Evolutionary conservation across 2,797 vertebrate genomes (phyloP).

Genomic region (Periophthalmus magnuspinnatus): DNA sequence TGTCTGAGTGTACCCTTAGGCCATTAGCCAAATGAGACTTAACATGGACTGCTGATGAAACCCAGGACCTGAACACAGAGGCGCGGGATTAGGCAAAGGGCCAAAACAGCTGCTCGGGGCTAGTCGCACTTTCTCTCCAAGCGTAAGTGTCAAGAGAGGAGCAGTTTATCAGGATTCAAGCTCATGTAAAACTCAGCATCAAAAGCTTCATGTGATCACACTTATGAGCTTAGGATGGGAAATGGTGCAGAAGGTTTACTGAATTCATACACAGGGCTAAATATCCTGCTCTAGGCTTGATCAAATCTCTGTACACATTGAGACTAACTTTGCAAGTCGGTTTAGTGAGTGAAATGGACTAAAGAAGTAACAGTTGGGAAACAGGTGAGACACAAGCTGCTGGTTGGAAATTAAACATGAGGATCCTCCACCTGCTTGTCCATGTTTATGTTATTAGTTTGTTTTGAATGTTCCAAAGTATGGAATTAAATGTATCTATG

Average conservation of each 20-base stretch:
- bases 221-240: neutral
- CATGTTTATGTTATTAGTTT: too few species aligned
- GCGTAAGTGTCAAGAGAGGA: slow-evolving; percentile 31
- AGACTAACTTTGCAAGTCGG: too few species aligned
- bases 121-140: slow-evolving; percentile 42
- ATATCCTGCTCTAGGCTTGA: neutral
- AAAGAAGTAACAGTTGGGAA: too few species aligned
- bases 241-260: too few species aligned
- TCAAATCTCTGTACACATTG: neutral
- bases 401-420: too few species aligned
- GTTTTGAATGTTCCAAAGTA: too few species aligned
- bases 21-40: slow-evolving; percentile 46
- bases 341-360: too few species aligned
- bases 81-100: slow-evolving; percentile 17
- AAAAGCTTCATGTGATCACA: slow-evolving; percentile 29
- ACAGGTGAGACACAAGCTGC: neutral
- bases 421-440: too few species aligned
- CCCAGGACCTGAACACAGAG: slow-evolving; percentile 51
- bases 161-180: slow-evolving; percentile 49
- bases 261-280: neutral
- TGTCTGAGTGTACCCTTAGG: slow-evolving; percentile 49
- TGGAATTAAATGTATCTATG: too few species aligned
- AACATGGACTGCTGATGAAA: slow-evolving; percentile 58
- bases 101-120: slow-evolving; percentile 62
- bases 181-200: slow-evolving; percentile 25